Conservation (phyloP, 2,113 vertebrate genomes). For the Perca schrenkii region DNA sequence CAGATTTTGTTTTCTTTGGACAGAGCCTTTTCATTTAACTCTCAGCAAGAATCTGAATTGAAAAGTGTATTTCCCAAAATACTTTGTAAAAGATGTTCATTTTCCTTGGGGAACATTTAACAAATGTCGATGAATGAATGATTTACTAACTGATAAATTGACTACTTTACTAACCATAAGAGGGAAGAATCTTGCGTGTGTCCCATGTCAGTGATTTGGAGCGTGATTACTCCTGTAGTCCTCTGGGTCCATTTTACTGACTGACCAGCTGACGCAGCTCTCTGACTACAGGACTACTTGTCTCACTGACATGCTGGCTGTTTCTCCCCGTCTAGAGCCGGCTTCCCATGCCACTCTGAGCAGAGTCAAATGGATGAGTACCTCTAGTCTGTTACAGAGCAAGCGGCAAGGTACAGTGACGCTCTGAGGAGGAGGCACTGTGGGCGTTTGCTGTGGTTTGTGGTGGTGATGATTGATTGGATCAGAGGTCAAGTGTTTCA, state of each 20-base stretch:
- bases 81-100: too few species aligned
- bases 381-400: constrained; percentile 85
- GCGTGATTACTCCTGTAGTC: neutral
- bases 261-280: neutral
- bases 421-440: constrained; percentile 49
- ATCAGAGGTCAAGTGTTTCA: constrained; percentile 21
- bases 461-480: constrained; percentile 45
- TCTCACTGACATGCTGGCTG: constrained; percentile 47
- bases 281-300: neutral
- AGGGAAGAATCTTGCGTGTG: neutral
- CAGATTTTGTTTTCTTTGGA: too few species aligned
- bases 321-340: constrained; percentile 73
- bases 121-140: neutral
- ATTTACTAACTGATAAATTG: neutral
- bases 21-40: too few species aligned
- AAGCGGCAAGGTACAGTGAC: constrained; percentile 82
- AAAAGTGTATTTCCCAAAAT: too few species aligned
- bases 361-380: constrained; percentile 85
- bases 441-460: constrained; percentile 56
- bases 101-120: neutral
- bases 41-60: too few species aligned
- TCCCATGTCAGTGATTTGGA: neutral
- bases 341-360: constrained; percentile 75
- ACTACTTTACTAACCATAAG: neutral
- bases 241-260: neutral